A percentile compares a stretch with the other conserved stretches of the same genome.
phyloP scores from a whole-genome alignment of 2,797 vertebrate species.

The Phataginus tricuspis region DNA sequence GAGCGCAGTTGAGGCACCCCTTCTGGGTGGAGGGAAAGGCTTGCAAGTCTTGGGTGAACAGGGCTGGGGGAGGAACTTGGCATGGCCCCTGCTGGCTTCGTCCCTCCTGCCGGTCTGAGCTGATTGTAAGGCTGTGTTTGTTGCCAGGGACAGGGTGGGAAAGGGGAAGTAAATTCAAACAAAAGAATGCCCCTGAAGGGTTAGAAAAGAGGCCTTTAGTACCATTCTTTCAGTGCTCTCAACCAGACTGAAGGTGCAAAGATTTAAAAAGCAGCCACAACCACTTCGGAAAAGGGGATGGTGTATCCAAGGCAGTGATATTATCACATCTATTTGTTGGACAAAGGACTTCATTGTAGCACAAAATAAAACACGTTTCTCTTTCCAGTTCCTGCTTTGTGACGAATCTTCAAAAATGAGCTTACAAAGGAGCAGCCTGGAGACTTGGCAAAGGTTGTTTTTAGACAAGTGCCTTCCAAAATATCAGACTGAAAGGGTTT shows the following conservation, averaged over 20 bases:
- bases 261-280: slow-evolving; percentile 73
- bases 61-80: slow-evolving; percentile 56
- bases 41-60: slow-evolving; percentile 1
- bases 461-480: slow-evolving; percentile 78
- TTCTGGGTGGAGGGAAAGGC: neutral
- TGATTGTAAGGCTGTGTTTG: slow-evolving; percentile 69
- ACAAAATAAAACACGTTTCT: slow-evolving; percentile 85
- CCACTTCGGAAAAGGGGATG: slow-evolving; percentile 76
- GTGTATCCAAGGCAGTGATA: slow-evolving; percentile 76
- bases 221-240: slow-evolving; percentile 77
- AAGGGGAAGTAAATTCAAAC: slow-evolving; percentile 75
- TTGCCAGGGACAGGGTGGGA: slow-evolving; percentile 74
- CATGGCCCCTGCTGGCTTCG: slow-evolving; percentile 62
- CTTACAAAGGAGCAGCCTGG: slow-evolving; percentile 77
- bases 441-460: slow-evolving; percentile 81
- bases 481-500: slow-evolving; percentile 75
- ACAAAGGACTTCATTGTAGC: slow-evolving; percentile 85
- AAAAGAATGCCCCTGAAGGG: slow-evolving; percentile 81
- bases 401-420: slow-evolving; percentile 79
- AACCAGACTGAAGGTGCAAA: slow-evolving; percentile 76
- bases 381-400: slow-evolving; percentile 77
- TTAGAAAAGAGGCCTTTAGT: slow-evolving; percentile 80
- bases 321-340: slow-evolving; percentile 82
- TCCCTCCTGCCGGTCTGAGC: slow-evolving; percentile 64
- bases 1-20: neutral